Percentiles rank a stretch among this genome's conserved stretches.
phyloP scores from a whole-genome alignment of 2,888 invertebrate genomes.

The Trissolcus japonicus region DNA sequence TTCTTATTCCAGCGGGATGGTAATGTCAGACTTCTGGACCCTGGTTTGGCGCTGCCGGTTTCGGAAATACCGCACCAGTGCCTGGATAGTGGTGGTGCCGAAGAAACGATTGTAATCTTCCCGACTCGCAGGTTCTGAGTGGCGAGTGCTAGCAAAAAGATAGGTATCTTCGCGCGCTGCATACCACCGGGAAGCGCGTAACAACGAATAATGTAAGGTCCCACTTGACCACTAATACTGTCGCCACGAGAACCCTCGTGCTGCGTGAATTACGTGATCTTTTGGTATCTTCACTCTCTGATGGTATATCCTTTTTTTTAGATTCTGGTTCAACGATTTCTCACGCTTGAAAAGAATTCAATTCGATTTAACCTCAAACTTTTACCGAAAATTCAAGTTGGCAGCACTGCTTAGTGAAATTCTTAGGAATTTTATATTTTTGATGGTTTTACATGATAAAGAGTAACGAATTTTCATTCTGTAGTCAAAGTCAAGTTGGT shows the following conservation, averaged over 20 bases:
- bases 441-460: too few relatives aligned
- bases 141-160: constrained; percentile 67
- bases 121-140: constrained; percentile 63
- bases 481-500: too few relatives aligned
- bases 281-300: too few relatives aligned
- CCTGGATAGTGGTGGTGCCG: constrained; percentile 38
- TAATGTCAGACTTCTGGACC: constrained; percentile 32
- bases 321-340: too few relatives aligned
- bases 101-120: constrained; percentile 67
- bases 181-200: constrained; percentile 66
- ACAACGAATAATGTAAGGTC: constrained; percentile 71
- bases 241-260: constrained; percentile 63
- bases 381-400: too few relatives aligned
- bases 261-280: too few relatives aligned
- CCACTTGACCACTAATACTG: constrained; percentile 75
- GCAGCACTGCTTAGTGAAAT: too few relatives aligned
- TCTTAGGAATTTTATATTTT: too few relatives aligned
- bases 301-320: too few relatives aligned
- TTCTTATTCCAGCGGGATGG: constrained; percentile 34
- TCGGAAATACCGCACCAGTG: constrained; percentile 20
- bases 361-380: too few relatives aligned
- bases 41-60: constrained; percentile 17
- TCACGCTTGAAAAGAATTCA: too few relatives aligned
- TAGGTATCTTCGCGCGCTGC: constrained; percentile 64
- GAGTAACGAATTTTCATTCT: too few relatives aligned